These are phyloP conservation scores for Agraylea sexmaculata DNA, from an alignment of 1,140 invertebrate species.

Conservation along the genomic window DNA sequence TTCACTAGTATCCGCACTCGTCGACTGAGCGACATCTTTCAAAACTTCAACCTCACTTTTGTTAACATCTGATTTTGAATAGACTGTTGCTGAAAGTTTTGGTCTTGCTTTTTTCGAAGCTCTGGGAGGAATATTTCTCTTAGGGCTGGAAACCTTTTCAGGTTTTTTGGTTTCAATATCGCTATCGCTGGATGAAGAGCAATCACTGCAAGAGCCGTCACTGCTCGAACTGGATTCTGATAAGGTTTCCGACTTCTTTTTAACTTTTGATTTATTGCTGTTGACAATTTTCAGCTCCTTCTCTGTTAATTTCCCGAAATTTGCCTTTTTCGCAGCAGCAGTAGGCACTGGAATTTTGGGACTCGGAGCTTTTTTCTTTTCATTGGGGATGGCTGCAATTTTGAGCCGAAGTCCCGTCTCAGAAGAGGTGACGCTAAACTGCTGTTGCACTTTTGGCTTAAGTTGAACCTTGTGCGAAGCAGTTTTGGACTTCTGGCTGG, in stretches of 20 bases:
- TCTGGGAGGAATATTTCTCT: constrained; percentile 7
- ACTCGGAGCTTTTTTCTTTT: constrained; percentile 8
- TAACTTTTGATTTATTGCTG: constrained; percentile 12
- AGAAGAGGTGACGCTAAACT: constrained; percentile 20
- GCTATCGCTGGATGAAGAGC: constrained; percentile 13
- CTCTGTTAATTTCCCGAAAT: constrained; percentile 13
- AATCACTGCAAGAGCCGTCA: constrained; percentile 17
- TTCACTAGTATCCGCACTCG: neutral
- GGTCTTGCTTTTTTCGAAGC: constrained; percentile 21
- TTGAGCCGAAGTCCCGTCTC: constrained; percentile 19
- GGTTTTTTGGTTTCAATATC: constrained; percentile 6
- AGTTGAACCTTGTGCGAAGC: neutral
- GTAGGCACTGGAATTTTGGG: constrained; percentile 17
- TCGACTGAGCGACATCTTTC: constrained; percentile 10
- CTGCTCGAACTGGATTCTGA: constrained; percentile 16
- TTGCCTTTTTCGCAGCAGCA: constrained; percentile 17
- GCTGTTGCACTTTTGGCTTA: constrained; percentile 17
- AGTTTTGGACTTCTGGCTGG: constrained; percentile 3
- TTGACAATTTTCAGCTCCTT: constrained; percentile 5
- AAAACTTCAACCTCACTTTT: constrained; percentile 23
- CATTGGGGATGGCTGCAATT: constrained; percentile 20
- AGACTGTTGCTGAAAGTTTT: constrained; percentile 21
- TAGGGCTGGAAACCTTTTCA: neutral
- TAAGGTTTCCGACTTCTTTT: constrained; percentile 14
- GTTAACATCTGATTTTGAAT: constrained; percentile 18